Base-by-base conservation (phyloP, 2,113 vertebrate genomes). In the Ochotona curzoniae region DNA sequence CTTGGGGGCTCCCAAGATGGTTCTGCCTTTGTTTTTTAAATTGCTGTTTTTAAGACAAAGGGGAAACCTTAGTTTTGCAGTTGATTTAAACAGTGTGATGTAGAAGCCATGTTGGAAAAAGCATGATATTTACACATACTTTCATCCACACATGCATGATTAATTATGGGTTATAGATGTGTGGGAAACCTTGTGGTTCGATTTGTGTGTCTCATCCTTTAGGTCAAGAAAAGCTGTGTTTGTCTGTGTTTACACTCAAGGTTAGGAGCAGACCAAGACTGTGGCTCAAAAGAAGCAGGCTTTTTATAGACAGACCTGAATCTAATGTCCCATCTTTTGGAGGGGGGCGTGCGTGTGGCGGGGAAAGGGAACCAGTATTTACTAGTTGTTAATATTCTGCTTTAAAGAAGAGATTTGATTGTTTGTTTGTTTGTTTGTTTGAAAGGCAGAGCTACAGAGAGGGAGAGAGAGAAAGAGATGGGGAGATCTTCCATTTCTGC, bases 1-100 rank as follows among this genome's bases (percentile, higher is more conserved):
- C 18, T 82, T 76, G 20, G 0, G 35, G 15, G 3, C 64, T 79
- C 60, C 66, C 88, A n/a, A 21, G n/a, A 28, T 30, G 20, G 26
- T 38, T 80, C 26, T 14, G 10, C 51, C 25, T 17, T 44, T 49
- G 20, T 25, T 67, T 85, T 70, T 70, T 20, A 8, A 30, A 32
- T 3, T 17, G 25, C 12, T 13, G 23, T 76, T 76, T 38, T 69
- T 13, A 71, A 76, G 25, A 35, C 23, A 73, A 74, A 92, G 80
- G n/a, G 83, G 85, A 86, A 78, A 67, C 28, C 51, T 83, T 94
- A 28, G 5, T 6, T 82, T 82, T 91, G 28, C 28, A 82, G 64
- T 47, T 47, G 28, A 70, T 81, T 83, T 86, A 91, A 76, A 81
- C 54, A 44, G 44, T 83, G 61, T 91, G 67, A n/a, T n/a, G 49